Conservation (phyloP, 37 sponge, comb jelly and placozoan species). For the Cladorhizidae sp. region DNA sequence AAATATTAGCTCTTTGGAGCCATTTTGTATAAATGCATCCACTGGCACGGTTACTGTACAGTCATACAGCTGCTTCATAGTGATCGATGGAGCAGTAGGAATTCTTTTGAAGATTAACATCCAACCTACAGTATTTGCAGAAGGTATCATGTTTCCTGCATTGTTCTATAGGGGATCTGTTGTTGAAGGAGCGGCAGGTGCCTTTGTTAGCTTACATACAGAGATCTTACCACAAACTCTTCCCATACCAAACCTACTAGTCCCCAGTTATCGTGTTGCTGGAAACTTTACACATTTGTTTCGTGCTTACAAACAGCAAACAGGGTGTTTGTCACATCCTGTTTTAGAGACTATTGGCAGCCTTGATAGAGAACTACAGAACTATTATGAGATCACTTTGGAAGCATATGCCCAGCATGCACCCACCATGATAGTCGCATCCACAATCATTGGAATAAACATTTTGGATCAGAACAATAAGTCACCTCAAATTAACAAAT, state of each 20-base stretch:
- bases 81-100: not conserved
- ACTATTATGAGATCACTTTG: constrained; percentile 28
- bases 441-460: constrained; percentile 35
- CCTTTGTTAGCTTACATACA: not conserved
- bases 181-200: constrained; percentile 26
- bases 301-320: not conserved
- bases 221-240: not conserved
- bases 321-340: constrained; percentile 20
- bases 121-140: not conserved
- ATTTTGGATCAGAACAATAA: constrained; percentile 60
- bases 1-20: not conserved
- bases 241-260: not conserved
- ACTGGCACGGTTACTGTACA: constrained; percentile 1
- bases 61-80: constrained; percentile 35
- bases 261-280: constrained; percentile 26
- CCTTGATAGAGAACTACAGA: constrained; percentile 6
- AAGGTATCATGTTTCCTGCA: constrained; percentile 26
- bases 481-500: constrained; percentile 25
- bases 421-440: not conserved
- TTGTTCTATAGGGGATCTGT: constrained; percentile 26
- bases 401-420: constrained; percentile 21
- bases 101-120: constrained; percentile 29
- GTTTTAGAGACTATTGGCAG: constrained; percentile 10
- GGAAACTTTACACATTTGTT: constrained; percentile 9
- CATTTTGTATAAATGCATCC: not conserved